These are phyloP conservation scores for Drosophila mimetica DNA, from an alignment of 2,888 invertebrate genomes.

Conservation along the genomic window DNA sequence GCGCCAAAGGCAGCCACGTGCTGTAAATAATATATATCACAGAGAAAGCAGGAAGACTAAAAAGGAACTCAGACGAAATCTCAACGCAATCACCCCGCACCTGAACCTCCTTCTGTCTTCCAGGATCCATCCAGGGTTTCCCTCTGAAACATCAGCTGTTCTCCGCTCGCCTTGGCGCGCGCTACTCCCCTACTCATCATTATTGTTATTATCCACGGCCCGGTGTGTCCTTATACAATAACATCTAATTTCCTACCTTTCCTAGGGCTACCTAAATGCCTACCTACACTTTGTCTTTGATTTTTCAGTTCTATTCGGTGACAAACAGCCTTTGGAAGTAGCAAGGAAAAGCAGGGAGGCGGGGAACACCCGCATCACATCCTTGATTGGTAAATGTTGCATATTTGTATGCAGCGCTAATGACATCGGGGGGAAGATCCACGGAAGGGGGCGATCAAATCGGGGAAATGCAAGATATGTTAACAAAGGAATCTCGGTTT, in stretches of 20 bases:
- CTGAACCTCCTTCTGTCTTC: slow-evolving; percentile 63
- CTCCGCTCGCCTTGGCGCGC: slow-evolving; percentile 62
- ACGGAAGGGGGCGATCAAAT: slow-evolving; percentile 29
- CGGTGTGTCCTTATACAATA: slow-evolving; percentile 80
- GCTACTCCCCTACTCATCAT: slow-evolving; percentile 50
- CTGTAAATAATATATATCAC: slow-evolving; percentile 44
- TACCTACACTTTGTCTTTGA: slow-evolving; percentile 37
- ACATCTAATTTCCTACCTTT: slow-evolving; percentile 73
- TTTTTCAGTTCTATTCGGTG: slow-evolving; percentile 58
- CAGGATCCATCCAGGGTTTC: slow-evolving; percentile 56
- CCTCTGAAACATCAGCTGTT: slow-evolving; percentile 55
- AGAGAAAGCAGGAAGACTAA: slow-evolving; percentile 18
- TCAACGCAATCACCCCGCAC: slow-evolving; percentile 71
- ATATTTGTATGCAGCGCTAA: slow-evolving; percentile 67
- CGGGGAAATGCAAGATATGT: slow-evolving; percentile 7
- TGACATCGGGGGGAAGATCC: slow-evolving; percentile 47
- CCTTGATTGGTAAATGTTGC: slow-evolving; percentile 55
- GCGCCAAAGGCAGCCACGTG: slow-evolving; percentile 81
- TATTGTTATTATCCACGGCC: slow-evolving; percentile 80
- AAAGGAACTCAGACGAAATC: slow-evolving; percentile 47
- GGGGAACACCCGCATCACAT: slow-evolving; percentile 67
- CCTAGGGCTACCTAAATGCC: slow-evolving; percentile 42
- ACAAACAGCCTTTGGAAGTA: slow-evolving; percentile 24
- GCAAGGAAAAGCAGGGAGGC: slow-evolving; percentile 26
- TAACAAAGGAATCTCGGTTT: slow-evolving; percentile 5